Conservation (phyloP, 2,888 invertebrate species). For the Drosophila kanekoi region DNA sequence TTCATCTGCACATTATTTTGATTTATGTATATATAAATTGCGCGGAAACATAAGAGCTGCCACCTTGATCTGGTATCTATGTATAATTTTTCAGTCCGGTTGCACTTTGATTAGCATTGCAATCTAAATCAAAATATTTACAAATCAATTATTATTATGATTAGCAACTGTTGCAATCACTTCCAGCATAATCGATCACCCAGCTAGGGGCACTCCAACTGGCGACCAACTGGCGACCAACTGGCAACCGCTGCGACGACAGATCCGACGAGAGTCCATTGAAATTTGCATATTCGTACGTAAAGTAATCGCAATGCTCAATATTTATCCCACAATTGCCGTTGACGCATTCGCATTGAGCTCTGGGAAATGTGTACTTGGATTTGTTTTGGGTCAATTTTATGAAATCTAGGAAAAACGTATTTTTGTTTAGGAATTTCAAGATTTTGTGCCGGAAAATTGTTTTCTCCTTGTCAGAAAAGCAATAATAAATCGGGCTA, state of each 20-base stretch:
- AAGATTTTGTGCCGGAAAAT: slow-evolving; percentile 6
- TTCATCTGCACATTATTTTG: slow-evolving; percentile 21
- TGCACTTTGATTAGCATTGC: slow-evolving; percentile 67
- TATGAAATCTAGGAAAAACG: background rate
- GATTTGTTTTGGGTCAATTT: slow-evolving; percentile 1
- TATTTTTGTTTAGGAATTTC: background rate
- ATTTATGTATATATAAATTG: slow-evolving; percentile 14
- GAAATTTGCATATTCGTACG: slow-evolving; percentile 48
- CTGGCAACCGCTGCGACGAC: slow-evolving; percentile 39
- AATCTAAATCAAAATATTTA: slow-evolving; percentile 74
- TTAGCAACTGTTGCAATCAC: slow-evolving; percentile 57
- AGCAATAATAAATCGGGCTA: background rate
- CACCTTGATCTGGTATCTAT: slow-evolving; percentile 12
- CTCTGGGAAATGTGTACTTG: slow-evolving; percentile 11
- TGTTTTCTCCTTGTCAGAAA: background rate
- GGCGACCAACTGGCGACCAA: slow-evolving; percentile 46
- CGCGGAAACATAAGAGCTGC: slow-evolving; percentile 21
- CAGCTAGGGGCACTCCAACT: slow-evolving; percentile 60
- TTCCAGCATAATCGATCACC: slow-evolving; percentile 78
- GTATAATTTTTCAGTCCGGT: slow-evolving; percentile 50
- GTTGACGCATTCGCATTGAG: slow-evolving; percentile 22
- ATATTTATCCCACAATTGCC: slow-evolving; percentile 50
- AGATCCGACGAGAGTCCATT: slow-evolving; percentile 38
- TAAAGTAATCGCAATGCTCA: slow-evolving; percentile 2
- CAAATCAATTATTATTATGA: slow-evolving; percentile 75